Evolutionary conservation across 2,113 vertebrate species (phyloP).

Genomic region (Rhombomys opimus): DNA sequence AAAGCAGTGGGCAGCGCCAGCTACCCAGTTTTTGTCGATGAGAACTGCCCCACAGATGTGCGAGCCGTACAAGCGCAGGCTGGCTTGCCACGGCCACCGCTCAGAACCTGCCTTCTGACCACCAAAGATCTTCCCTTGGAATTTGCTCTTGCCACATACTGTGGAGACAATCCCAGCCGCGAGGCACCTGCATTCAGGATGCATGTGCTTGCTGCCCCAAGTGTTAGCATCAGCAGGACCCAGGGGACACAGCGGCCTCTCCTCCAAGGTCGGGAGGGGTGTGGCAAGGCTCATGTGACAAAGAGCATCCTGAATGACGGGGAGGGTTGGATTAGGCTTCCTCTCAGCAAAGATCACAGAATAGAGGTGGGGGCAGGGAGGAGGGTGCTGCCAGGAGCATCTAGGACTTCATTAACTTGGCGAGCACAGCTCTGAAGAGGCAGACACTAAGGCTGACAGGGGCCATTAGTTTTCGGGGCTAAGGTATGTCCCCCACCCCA

Average conservation of each 20-base stretch:
- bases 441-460: neutral
- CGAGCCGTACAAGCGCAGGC: constrained; percentile 76
- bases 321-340: too few relatives aligned
- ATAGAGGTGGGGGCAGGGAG: too few relatives aligned
- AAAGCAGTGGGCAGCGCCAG: constrained; percentile 74
- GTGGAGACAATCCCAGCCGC: constrained; percentile 10
- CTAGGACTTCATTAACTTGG: too few relatives aligned
- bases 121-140: constrained; percentile 14
- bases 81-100: constrained; percentile 87
- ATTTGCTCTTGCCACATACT: constrained; percentile 54
- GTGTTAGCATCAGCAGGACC: neutral
- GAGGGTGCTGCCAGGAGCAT: neutral
- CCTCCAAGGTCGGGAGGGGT: neutral
- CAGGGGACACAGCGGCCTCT: neutral
- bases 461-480: neutral
- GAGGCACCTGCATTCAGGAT: neutral
- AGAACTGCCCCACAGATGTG: constrained; percentile 87
- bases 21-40: constrained; percentile 81
- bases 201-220: neutral
- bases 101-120: neutral
- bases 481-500: too few relatives aligned
- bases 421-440: neutral
- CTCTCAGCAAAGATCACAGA: neutral
- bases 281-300: neutral
- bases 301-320: neutral